Conservation (phyloP, 2,888 invertebrate genomes). For the Mystacides longicornis region DNA sequence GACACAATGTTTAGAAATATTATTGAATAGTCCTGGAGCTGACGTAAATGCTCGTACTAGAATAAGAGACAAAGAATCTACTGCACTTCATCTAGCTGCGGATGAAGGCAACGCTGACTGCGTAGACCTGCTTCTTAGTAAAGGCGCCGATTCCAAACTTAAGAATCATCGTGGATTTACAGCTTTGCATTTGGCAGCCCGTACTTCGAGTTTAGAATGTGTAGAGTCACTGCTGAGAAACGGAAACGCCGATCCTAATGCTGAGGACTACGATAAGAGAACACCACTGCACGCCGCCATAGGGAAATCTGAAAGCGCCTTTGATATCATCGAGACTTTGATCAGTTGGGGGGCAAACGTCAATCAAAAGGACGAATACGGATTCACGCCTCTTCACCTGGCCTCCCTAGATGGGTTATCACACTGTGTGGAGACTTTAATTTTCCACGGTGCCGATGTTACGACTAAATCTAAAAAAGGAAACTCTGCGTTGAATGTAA, state of each 20-base stretch:
- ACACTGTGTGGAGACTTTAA: constrained; percentile 76
- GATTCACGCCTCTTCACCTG: constrained; percentile 77
- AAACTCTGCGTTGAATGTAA: constrained; percentile 77
- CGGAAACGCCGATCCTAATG: constrained; percentile 70
- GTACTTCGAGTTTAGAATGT: constrained; percentile 72
- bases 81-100: constrained; percentile 78
- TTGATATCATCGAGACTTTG: constrained; percentile 71
- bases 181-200: constrained; percentile 76
- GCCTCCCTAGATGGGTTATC: constrained; percentile 80
- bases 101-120: constrained; percentile 82
- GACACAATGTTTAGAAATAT: constrained; percentile 63
- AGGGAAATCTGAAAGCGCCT: constrained; percentile 73
- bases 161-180: constrained; percentile 76
- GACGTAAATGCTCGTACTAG: constrained; percentile 64
- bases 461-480: constrained; percentile 82
- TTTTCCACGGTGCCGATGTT: constrained; percentile 82
- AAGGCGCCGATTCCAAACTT: constrained; percentile 67
- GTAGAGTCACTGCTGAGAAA: constrained; percentile 69
- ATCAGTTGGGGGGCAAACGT: constrained; percentile 76
- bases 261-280: constrained; percentile 72
- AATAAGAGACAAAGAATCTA: constrained; percentile 65
- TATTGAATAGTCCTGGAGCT: constrained; percentile 65
- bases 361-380: constrained; percentile 77
- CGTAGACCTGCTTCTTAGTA: constrained; percentile 63
- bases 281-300: constrained; percentile 79